Base-by-base conservation (phyloP, 2,113 vertebrate genomes). In the Neogale vison region DNA sequence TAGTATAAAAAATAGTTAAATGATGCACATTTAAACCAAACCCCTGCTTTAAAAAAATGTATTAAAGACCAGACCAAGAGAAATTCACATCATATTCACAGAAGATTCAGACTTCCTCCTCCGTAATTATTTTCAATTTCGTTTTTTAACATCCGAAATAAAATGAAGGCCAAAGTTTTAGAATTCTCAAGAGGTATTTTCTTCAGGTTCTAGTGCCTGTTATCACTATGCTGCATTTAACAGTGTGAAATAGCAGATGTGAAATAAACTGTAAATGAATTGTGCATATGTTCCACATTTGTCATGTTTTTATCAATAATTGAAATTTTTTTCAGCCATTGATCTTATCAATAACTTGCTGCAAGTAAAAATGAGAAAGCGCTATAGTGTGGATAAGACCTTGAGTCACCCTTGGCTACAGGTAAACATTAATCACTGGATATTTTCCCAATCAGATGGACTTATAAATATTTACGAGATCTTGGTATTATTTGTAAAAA, bases 311-410 rank as follows among this genome's bases (percentile, higher is more conserved):
- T 92, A 95, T 72, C 36, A 90, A 97, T 93, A 36, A 79, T 94
- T 96, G n/a, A 88, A n/a, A n/a, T 98, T 98, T 95, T 97, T 99
- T 98, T 26, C 98, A 99, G 99, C 99, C 94, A 99, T 99, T 93
- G 99, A 99, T 98, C 99, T 99, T 98, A 99, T 99, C 98, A 99
- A 99, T 99, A 99, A 99, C 99, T 99, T 99, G 97, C 98, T 99
- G 98, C 99, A 99, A 99, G 99, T 99, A 85, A 99, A 99, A 99
- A 99, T 99, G 99, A 99, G 99, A 98, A 99, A 99, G 98, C 99
- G 99, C 61, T 99, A 99, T 98, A 99, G 99, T 17, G 99, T 99
- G 93, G 99, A 99, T 98, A 99, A 99, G 98, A 99, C 99, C 0
- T 99, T 99, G 98, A 99, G 99, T 98, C 99, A 99, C 92, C 99